Base-by-base conservation (phyloP, 2,797 vertebrate genomes). In the Varecia variegata region DNA sequence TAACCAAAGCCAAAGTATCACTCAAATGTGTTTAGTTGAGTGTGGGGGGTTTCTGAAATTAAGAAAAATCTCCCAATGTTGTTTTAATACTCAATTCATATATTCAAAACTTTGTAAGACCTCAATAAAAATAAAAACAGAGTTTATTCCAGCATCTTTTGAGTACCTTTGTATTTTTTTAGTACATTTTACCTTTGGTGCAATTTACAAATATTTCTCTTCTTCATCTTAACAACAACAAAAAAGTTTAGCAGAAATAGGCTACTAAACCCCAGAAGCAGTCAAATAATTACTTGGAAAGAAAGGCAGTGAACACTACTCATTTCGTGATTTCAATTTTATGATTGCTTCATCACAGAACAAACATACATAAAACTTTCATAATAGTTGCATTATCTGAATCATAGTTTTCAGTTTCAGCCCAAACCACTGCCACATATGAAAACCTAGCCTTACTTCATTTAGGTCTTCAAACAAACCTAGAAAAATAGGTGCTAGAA, bases 211-310 rank as follows among this genome's bases (percentile, higher is more conserved):
- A 54, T 20, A 25, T 35, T 68, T 84, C 52, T 71, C 15, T 92
- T 92, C 83, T 47, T 62, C 10, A 27, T 88, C 84, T 93, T 93
- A 43, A 84, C 62, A 65, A 17, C 3, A 65, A 65, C 54, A 18
- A 50, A 67, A 74, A n/a, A 81, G 60, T 58, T 6, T 14, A 65
- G 25, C 58, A 88, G 81, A 89, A 86, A 70, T n/a, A 76, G 71
- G 73, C 40, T 84, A 45, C 77, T 83, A 3, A 94, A 77, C 54
- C 85, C 73, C 40, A 50, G 76, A 84, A 83, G 60, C 56, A 73
- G 73, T 90, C 84, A 94, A 77, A 82, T 45, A 76, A 82, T 88
- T 50, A 96, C 91, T 96, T 84, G 80, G 97, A 88, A 93, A 97
- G 68, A 96, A 96, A 95, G 82, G 85, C 54, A 52, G 21, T 15